phyloP scores from a whole-genome alignment of 2,888 invertebrate genomes.

The Scelioninae gen. 1 region DNA sequence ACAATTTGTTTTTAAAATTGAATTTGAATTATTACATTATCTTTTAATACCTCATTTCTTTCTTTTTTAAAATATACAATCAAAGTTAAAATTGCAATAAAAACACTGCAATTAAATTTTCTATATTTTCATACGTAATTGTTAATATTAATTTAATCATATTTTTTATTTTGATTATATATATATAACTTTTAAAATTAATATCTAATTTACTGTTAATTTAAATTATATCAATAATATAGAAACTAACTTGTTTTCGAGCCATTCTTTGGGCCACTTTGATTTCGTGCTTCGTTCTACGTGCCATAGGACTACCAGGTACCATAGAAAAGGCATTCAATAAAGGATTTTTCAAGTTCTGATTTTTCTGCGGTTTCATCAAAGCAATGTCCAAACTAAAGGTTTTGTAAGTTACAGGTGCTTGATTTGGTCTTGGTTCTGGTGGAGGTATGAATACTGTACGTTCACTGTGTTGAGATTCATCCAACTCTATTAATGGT shows the following conservation, averaged over 20 bases:
- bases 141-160: too few species aligned
- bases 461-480: slow-evolving; percentile 91
- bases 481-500: slow-evolving; percentile 91
- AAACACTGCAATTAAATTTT: too few species aligned
- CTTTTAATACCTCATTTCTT: too few species aligned
- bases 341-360: slow-evolving; percentile 79
- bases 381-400: slow-evolving; percentile 88
- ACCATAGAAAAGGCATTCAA: slow-evolving; percentile 83
- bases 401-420: slow-evolving; percentile 85
- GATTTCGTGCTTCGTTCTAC: slow-evolving; percentile 97
- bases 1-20: too few species aligned
- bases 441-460: slow-evolving; percentile 98
- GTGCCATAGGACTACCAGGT: slow-evolving; percentile 95
- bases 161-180: too few species aligned
- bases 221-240: slow-evolving; percentile 14
- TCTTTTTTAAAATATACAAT: too few species aligned
- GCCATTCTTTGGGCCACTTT: slow-evolving; percentile 94
- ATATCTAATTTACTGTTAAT: too few species aligned
- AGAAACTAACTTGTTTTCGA: slow-evolving; percentile 84
- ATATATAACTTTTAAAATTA: too few species aligned
- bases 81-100: too few species aligned
- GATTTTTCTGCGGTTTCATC: slow-evolving; percentile 84
- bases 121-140: too few species aligned
- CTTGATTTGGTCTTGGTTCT: slow-evolving; percentile 87
- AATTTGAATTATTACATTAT: too few species aligned